These are phyloP conservation scores for Mormyrus lacerda DNA, from an alignment of 2,113 vertebrate species.

Conservation along the genomic window DNA sequence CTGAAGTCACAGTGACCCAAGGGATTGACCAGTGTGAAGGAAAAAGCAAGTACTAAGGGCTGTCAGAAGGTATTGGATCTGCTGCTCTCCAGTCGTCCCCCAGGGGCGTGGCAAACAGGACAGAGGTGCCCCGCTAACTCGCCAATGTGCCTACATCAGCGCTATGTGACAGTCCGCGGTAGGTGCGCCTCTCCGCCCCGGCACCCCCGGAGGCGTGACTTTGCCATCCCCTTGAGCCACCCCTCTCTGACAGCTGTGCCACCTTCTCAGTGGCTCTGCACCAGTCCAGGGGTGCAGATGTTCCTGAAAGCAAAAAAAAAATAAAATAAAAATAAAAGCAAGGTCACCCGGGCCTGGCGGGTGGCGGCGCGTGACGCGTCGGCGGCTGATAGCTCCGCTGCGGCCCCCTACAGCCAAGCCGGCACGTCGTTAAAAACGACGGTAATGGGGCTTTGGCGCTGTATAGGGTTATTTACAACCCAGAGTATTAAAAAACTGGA, in stretches of 20 bases:
- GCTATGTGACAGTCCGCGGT: background rate
- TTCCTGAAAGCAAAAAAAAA: background rate
- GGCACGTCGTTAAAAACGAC: background rate
- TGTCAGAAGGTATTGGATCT: slow-evolving; percentile 4
- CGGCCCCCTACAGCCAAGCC: background rate
- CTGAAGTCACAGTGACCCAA: background rate
- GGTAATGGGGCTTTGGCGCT: background rate
- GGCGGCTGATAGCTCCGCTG: background rate
- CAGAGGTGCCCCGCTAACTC: background rate
- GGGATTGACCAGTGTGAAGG: background rate
- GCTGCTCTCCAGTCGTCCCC: background rate
- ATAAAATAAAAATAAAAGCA: background rate
- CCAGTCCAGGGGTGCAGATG: background rate
- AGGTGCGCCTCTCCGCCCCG: background rate
- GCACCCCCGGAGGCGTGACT: background rate
- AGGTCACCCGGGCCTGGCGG: background rate
- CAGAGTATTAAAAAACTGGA: slow-evolving; percentile 12
- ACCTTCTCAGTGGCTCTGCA: background rate
- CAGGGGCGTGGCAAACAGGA: background rate
- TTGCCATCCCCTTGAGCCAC: background rate
- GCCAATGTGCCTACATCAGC: background rate
- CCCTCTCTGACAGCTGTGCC: background rate
- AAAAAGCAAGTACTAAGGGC: background rate
- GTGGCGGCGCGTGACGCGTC: background rate
- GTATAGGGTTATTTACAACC: slow-evolving; percentile 13